These are phyloP conservation scores for Matsumyia berberina DNA, from an alignment of 2,888 invertebrate genomes.

Conservation along the genomic window DNA sequence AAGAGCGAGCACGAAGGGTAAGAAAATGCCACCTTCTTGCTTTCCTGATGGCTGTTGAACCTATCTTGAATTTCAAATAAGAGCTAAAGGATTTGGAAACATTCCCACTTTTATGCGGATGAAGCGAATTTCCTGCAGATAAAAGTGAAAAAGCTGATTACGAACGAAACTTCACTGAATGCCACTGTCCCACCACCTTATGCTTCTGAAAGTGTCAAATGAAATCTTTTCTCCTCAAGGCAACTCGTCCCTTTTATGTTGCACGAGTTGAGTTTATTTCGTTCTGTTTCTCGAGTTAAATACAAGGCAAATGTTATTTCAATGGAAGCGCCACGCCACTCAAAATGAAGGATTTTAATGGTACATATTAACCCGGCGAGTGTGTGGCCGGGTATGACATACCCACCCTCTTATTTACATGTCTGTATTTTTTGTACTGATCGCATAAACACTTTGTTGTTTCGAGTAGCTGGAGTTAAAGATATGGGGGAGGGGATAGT, in stretches of 20 bases:
- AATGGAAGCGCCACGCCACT: slow-evolving; percentile 10
- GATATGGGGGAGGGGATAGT: no score
- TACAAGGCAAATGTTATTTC: slow-evolving; percentile 26
- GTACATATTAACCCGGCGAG: no score
- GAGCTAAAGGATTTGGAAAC: slow-evolving; percentile 34
- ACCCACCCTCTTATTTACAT: no score
- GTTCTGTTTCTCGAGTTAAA: not conserved
- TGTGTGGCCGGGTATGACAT: no score
- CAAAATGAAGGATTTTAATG: slow-evolving; percentile 10
- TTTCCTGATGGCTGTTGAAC: not conserved
- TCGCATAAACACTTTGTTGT: no score
- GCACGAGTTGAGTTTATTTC: slow-evolving; percentile 9
- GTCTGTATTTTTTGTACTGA: no score
- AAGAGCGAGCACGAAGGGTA: slow-evolving; percentile 1
- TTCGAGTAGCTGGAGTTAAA: no score
- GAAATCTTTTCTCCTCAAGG: slow-evolving; percentile 37
- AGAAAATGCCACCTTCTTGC: slow-evolving; percentile 40
- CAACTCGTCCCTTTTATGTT: slow-evolving; percentile 21
- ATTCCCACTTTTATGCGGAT: slow-evolving; percentile 5
- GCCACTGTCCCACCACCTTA: slow-evolving; percentile 3
- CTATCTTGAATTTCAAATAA: slow-evolving; percentile 39
- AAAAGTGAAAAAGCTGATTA: slow-evolving; percentile 55
- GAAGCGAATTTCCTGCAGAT: slow-evolving; percentile 60
- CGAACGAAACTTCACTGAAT: slow-evolving; percentile 52
- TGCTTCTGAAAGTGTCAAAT: slow-evolving; percentile 49